A percentile compares a stretch with the other conserved stretches of the same genome.
Conservation (phyloP, 2,888 invertebrate genomes). For the Eupithecia insigniata region DNA sequence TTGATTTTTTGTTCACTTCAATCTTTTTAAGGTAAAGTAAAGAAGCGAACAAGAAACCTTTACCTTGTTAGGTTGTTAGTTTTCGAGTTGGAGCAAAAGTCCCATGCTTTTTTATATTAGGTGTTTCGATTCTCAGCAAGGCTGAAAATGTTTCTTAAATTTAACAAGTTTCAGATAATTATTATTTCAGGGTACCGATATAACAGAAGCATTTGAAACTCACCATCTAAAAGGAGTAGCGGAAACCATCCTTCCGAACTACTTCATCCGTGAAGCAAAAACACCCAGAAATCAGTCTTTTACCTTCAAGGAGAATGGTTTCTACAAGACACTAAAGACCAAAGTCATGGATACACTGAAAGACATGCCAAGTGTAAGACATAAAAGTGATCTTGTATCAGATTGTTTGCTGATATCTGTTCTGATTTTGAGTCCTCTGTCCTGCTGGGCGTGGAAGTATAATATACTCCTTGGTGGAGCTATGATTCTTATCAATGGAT, state of each 20-base stretch:
- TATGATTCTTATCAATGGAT: conserved; percentile 57
- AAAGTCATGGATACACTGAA: conserved; percentile 83
- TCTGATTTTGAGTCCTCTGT: conserved; percentile 57
- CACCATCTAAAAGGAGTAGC: conserved; percentile 85
- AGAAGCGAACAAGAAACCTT: too few relatives aligned
- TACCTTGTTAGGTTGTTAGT: too few relatives aligned
- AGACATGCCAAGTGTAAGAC: conserved; percentile 71
- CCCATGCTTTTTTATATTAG: too few relatives aligned
- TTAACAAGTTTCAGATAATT: too few relatives aligned
- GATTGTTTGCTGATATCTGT: conserved; percentile 61
- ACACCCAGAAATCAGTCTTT: conserved; percentile 88
- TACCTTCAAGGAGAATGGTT: conserved; percentile 90
- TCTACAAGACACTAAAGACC: conserved; percentile 89
- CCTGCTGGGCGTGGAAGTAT: conserved; percentile 64
- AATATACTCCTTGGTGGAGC: conserved; percentile 58
- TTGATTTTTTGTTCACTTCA: too few relatives aligned
- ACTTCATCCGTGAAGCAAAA: conserved; percentile 86
- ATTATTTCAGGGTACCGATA: conserved; percentile 84
- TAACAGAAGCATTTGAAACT: conserved; percentile 86
- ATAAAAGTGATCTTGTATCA: conserved; percentile 66
- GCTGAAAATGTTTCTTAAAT: neutral
- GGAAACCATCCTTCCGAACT: conserved; percentile 86
- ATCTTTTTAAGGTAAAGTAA: too few relatives aligned
- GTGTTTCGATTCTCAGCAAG: neutral
- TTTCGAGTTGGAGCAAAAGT: too few relatives aligned